phyloP scores from a whole-genome alignment of 1,140 invertebrate genomes.

The Diorhabda elongata region DNA sequence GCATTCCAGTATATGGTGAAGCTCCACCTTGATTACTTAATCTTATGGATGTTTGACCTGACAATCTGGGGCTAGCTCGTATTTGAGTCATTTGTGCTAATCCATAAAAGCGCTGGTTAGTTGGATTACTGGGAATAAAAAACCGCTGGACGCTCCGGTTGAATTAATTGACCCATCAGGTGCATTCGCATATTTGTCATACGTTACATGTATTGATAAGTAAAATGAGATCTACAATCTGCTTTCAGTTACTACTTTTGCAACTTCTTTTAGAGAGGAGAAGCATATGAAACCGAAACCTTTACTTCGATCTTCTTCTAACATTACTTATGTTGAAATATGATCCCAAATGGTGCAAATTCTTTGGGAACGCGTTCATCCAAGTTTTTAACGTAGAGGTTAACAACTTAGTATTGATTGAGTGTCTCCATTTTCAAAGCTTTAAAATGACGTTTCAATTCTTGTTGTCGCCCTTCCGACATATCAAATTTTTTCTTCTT shows the following conservation, averaged over 20 bases:
- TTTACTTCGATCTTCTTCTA: constrained; percentile 89
- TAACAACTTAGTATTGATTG: constrained; percentile 91
- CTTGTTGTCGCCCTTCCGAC: constrained; percentile 75
- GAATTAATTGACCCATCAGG: constrained; percentile 88
- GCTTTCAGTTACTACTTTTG: constrained; percentile 98
- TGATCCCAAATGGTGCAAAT: constrained; percentile 88
- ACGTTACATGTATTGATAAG: constrained; percentile 96
- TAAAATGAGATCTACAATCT: constrained; percentile 94
- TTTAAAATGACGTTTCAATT: constrained; percentile 94
- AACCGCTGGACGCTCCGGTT: constrained; percentile 75
- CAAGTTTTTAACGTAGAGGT: constrained; percentile 97
- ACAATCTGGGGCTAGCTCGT: constrained; percentile 83
- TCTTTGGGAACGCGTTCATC: constrained; percentile 92
- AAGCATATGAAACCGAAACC: constrained; percentile 99
- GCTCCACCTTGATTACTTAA: constrained; percentile 66
- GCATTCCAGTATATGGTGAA: constrained; percentile 66
- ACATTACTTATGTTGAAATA: constrained; percentile 98
- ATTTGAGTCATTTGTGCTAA: constrained; percentile 81
- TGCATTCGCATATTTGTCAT: constrained; percentile 95
- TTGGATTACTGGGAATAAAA: constrained; percentile 86
- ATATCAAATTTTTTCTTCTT: constrained; percentile 79
- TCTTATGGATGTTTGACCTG: constrained; percentile 67
- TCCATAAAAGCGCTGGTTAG: constrained; percentile 81
- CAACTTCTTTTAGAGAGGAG: constrained; percentile 95
- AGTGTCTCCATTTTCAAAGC: constrained; percentile 91